These are phyloP conservation scores for Chunga burmeisteri DNA, from an alignment of 2,113 vertebrate genomes.

Conservation along the genomic window DNA sequence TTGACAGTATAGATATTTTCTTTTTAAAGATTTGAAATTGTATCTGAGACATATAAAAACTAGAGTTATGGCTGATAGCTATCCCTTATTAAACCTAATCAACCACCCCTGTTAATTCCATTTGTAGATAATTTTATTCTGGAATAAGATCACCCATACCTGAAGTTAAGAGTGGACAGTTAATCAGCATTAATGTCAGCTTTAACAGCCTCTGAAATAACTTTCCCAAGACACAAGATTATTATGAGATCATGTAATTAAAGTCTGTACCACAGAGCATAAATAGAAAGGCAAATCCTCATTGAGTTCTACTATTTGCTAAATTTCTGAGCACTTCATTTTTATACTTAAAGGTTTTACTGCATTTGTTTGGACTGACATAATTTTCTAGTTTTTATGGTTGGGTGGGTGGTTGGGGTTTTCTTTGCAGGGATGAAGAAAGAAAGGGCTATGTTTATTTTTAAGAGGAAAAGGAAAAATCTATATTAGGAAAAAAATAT, in stretches of 20 bases:
- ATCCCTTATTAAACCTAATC: neutral
- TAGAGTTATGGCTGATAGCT: neutral
- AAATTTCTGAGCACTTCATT: neutral
- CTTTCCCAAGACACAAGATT: neutral
- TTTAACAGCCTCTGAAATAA: neutral
- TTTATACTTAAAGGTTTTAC: neutral
- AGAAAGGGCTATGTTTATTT: neutral
- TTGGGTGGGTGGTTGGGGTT: neutral
- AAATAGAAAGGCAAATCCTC: neutral
- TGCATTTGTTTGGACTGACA: neutral
- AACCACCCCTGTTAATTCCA: neutral
- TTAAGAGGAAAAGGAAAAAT: neutral
- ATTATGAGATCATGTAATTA: neutral
- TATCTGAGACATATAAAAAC: neutral
- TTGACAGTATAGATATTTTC: neutral
- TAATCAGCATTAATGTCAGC: slow-evolving; percentile 8
- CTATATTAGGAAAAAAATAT: neutral
- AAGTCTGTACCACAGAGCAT: neutral
- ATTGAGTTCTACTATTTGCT: neutral
- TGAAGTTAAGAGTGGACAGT: neutral
- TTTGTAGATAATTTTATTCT: neutral
- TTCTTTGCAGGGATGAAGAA: neutral
- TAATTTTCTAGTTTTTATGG: neutral
- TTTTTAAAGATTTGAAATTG: neutral
- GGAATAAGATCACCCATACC: neutral